Conservation (phyloP, 2,113 vertebrate genomes). For the Amphilophus citrinellus region DNA sequence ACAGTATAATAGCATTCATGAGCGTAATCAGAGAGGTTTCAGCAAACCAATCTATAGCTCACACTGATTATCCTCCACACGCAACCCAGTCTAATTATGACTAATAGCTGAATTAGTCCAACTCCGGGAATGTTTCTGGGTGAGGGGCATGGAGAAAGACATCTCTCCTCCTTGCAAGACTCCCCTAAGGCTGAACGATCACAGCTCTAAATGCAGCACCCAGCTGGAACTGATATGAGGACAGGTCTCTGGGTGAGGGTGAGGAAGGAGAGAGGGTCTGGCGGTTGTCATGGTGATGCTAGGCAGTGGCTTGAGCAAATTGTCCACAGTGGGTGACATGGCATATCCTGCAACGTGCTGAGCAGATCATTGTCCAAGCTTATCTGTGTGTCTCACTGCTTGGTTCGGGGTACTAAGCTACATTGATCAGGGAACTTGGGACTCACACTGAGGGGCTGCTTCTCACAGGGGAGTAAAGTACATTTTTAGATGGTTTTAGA, state of each 20-base stretch:
- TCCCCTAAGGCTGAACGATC: constrained; percentile 47
- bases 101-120: constrained; percentile 51
- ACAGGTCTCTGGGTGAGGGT: constrained; percentile 59
- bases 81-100: constrained; percentile 51
- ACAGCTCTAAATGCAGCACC: constrained; percentile 69
- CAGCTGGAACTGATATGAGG: constrained; percentile 74
- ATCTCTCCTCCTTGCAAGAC: constrained; percentile 13
- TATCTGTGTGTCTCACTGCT: constrained; percentile 38
- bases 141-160: constrained; percentile 31
- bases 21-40: constrained; percentile 43
- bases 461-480: background rate
- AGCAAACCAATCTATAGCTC: constrained; percentile 27
- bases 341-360: constrained; percentile 70
- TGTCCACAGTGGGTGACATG: constrained; percentile 70
- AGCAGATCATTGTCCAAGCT: constrained; percentile 68
- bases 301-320: constrained; percentile 55
- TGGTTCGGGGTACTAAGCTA: constrained; percentile 35
- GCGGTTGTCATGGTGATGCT: constrained; percentile 80
- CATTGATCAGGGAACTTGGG: constrained; percentile 61
- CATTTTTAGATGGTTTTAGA: constrained; percentile 14
- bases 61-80: constrained; percentile 33
- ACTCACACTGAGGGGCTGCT: constrained; percentile 46
- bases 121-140: constrained; percentile 28
- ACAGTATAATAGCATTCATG: constrained; percentile 19
- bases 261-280: constrained; percentile 45